Conservation (phyloP, 2,888 invertebrate genomes). For the Halocaridina rubra region DNA sequence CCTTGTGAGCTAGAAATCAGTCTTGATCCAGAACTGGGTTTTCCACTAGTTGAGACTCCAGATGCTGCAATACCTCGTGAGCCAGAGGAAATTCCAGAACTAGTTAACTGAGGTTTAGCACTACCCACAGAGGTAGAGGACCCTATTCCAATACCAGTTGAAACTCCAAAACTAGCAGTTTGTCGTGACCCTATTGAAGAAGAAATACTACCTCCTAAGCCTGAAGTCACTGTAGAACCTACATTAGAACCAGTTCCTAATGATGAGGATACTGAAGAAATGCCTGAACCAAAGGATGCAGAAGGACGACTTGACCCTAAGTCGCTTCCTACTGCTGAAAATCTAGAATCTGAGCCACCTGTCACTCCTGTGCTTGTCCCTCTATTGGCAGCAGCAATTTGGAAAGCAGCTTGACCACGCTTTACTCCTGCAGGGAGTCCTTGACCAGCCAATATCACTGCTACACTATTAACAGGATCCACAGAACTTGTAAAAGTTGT, state of each 20-base stretch:
- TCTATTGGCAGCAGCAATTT: too few species aligned
- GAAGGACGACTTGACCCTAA: too few species aligned
- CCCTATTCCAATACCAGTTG: too few species aligned
- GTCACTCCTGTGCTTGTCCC: not conserved
- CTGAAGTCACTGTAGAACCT: too few species aligned
- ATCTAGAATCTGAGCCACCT: too few species aligned
- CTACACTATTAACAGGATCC: not conserved
- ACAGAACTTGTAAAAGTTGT: not conserved
- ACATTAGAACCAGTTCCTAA: too few species aligned
- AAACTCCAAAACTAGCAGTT: not conserved
- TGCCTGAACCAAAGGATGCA: not conserved
- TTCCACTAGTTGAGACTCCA: too few species aligned
- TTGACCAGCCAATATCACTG: slow-evolving; percentile 23
- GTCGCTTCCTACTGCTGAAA: too few species aligned
- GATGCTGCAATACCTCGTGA: too few species aligned
- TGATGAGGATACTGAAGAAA: not conserved
- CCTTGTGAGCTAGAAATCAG: not conserved
- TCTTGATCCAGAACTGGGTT: too few species aligned
- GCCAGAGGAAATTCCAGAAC: not conserved
- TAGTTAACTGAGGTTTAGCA: not conserved
- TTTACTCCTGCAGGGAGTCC: not conserved
- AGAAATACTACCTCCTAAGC: too few species aligned
- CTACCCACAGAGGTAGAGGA: not conserved
- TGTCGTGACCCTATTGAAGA: too few species aligned
- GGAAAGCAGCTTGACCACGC: not conserved